Evolutionary conservation across 1,140 invertebrate genomes (phyloP).

Genomic region (Solenopsis invicta): DNA sequence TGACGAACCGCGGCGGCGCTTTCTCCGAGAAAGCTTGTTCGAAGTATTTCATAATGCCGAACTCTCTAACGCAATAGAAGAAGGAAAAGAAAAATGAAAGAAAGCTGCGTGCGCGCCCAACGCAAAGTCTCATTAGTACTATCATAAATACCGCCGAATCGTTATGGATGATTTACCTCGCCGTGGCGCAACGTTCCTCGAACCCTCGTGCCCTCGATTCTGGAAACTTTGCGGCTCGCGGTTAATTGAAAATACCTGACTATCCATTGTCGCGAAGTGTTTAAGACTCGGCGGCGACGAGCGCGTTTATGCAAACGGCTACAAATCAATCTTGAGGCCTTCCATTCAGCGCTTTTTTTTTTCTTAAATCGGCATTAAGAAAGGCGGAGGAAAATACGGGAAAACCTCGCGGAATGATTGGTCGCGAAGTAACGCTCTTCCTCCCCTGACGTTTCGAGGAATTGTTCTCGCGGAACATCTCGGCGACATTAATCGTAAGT

Average conservation of each 20-base stretch:
- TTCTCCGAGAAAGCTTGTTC: slow-evolving; percentile 31
- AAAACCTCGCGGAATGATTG: slow-evolving; percentile 23
- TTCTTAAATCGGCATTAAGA: background rate
- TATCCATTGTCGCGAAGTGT: slow-evolving; percentile 11
- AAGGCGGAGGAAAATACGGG: background rate
- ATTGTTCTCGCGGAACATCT: background rate
- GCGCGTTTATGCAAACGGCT: slow-evolving; percentile 34
- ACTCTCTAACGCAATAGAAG: slow-evolving; percentile 18
- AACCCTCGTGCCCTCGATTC: slow-evolving; percentile 47
- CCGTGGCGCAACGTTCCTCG: slow-evolving; percentile 5
- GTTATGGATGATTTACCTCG: slow-evolving; percentile 52
- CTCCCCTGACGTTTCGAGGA: slow-evolving; percentile 50
- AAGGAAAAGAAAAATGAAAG: background rate
- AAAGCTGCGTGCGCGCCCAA: slow-evolving; percentile 8
- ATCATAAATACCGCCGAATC: slow-evolving; percentile 29
- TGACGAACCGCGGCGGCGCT: slow-evolving; percentile 1
- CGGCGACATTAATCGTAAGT: slow-evolving; percentile 49
- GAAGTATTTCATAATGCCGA: background rate
- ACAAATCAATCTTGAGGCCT: slow-evolving; percentile 47
- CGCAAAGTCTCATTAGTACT: slow-evolving; percentile 37
- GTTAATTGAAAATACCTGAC: slow-evolving; percentile 60
- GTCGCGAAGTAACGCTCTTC: background rate
- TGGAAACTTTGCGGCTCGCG: slow-evolving; percentile 32
- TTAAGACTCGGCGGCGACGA: slow-evolving; percentile 11
- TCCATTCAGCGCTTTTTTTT: background rate